A percentile compares a stretch with the other conserved stretches of the same genome.
phyloP scores from a whole-genome alignment of 2,797 vertebrate species.

The Lagorchestes hirsutus region DNA sequence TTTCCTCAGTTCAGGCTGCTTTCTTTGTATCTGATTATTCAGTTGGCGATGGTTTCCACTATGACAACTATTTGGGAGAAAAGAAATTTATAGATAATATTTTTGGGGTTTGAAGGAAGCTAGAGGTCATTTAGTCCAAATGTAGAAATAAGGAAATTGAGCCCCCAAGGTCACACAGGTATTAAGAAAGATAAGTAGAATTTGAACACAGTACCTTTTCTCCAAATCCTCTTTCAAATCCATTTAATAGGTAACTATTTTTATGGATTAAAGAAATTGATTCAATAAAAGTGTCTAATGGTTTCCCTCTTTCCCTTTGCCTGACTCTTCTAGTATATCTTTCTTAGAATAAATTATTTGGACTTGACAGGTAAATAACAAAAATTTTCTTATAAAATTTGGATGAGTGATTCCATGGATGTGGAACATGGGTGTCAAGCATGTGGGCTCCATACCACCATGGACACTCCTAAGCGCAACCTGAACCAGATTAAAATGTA shows the following conservation, averaged over 20 bases:
- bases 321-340: background rate
- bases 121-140: background rate
- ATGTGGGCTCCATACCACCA: background rate
- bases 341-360: background rate
- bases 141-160: background rate
- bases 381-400: background rate
- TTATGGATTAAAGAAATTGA: background rate
- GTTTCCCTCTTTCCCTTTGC: background rate
- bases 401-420: background rate
- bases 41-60: background rate
- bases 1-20: background rate
- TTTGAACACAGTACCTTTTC: background rate
- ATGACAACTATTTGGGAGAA: background rate
- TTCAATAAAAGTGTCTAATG: background rate
- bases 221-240: background rate
- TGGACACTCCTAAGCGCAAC: background rate
- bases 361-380: background rate
- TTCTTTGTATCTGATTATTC: background rate
- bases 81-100: background rate
- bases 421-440: background rate
- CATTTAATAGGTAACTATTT: background rate
- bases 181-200: background rate
- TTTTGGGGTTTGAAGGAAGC: background rate
- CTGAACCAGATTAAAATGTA: background rate
- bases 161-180: background rate